Conservation (phyloP, 2,113 vertebrate genomes). For the Heterotilapia buettikoferi region DNA sequence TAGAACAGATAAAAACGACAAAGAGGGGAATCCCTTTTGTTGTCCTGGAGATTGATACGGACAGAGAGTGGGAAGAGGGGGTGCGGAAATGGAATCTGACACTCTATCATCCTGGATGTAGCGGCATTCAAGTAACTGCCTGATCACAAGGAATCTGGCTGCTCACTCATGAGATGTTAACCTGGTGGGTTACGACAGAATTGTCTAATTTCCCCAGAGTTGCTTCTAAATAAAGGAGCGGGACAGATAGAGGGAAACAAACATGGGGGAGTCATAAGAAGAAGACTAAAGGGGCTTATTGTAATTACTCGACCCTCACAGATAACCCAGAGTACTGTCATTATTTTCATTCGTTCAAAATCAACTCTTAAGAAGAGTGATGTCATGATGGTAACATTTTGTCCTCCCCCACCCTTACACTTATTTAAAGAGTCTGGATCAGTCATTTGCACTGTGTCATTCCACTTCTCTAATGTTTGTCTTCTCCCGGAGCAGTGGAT, state of each 20-base stretch:
- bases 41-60: not conserved
- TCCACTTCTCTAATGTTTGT: slow-evolving; percentile 19
- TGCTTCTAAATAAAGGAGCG: not conserved
- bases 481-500: slow-evolving; percentile 23
- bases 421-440: not conserved
- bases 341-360: not conserved
- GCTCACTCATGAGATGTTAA: not conserved
- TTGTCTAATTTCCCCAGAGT: not conserved
- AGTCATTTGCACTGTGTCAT: not conserved
- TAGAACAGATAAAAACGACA: not conserved
- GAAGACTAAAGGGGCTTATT: not conserved
- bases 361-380: not conserved
- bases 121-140: not conserved
- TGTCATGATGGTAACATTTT: not conserved
- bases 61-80: not conserved
- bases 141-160: not conserved
- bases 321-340: not conserved
- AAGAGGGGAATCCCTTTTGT: not conserved
- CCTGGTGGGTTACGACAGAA: not conserved
- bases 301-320: not conserved
- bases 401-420: not conserved
- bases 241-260: not conserved
- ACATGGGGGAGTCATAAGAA: not conserved
- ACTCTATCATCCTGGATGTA: not conserved
- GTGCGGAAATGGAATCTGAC: not conserved